Percentiles rank a stretch among this genome's conserved stretches.
Evolutionary conservation across 2,888 invertebrate genomes (phyloP).

Genomic region (Ctenicera cuprea): DNA sequence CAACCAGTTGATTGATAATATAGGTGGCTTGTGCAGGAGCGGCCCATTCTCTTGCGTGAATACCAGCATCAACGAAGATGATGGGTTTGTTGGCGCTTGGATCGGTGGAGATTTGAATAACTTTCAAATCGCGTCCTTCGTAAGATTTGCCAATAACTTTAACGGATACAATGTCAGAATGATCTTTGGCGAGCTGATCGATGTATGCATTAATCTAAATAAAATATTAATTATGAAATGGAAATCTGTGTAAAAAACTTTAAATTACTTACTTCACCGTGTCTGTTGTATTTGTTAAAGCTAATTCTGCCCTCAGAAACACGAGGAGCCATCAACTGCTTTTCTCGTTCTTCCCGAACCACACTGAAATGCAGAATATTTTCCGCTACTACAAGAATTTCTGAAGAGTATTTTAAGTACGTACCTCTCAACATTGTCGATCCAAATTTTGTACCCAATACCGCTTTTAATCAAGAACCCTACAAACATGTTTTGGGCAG

Average conservation of each 20-base stretch:
- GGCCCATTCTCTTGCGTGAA: constrained; percentile 83
- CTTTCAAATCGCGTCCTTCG: constrained; percentile 69
- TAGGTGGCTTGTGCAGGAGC: constrained; percentile 78
- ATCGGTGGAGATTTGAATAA: constrained; percentile 71
- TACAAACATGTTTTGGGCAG: constrained; percentile 70
- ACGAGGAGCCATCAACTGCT: constrained; percentile 32
- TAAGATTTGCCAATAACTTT: constrained; percentile 69
- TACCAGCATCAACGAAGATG: constrained; percentile 76
- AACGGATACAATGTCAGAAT: constrained; percentile 65
- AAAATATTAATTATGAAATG: not conserved
- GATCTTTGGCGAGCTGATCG: constrained; percentile 58
- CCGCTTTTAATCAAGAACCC: constrained; percentile 65
- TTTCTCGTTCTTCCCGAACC: constrained; percentile 37
- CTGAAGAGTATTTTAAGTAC: too few species aligned
- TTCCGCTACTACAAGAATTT: too few species aligned
- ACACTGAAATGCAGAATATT: constrained; percentile 39
- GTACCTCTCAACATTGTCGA: constrained; percentile 73
- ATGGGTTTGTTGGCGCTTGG: constrained; percentile 71
- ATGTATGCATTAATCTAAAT: constrained; percentile 69
- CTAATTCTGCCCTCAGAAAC: constrained; percentile 60
- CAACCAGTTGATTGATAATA: constrained; percentile 76
- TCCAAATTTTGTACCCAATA: constrained; percentile 71
- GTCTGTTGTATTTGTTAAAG: constrained; percentile 70
- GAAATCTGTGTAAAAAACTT: not conserved
- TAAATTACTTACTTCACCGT: constrained; percentile 51